phyloP scores from a whole-genome alignment of 2,113 vertebrate species.

The Poecilia latipinna region DNA sequence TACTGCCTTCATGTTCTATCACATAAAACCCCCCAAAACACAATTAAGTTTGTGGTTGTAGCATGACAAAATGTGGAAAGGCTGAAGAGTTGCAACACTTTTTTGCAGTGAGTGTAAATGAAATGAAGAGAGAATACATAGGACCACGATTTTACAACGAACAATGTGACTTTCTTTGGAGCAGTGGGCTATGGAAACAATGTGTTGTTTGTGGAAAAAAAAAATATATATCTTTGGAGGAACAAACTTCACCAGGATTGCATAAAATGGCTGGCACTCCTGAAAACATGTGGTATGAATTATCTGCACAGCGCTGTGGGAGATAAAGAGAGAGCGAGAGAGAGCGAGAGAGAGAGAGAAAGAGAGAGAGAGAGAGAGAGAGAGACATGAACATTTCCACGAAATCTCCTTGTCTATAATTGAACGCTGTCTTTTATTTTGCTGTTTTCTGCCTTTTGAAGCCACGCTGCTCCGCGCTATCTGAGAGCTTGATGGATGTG shows the following conservation, averaged over 20 bases:
- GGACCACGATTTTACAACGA: background rate
- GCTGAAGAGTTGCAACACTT: background rate
- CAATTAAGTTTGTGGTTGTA: background rate
- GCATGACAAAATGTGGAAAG: background rate
- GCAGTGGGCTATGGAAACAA: conserved; percentile 11
- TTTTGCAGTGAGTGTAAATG: background rate
- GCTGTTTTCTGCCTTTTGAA: conserved; percentile 52
- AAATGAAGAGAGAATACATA: background rate
- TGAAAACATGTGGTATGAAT: conserved; percentile 69
- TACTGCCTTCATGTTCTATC: background rate
- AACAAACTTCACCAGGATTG: conserved; percentile 49
- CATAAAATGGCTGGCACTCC: conserved; percentile 56
- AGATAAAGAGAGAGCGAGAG: conserved; percentile 28
- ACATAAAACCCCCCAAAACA: background rate
- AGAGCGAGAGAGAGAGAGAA: conserved; percentile 4
- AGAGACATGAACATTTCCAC: conserved; percentile 46
- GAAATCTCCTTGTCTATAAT: conserved; percentile 49
- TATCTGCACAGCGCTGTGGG: conserved; percentile 53
- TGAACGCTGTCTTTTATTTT: conserved; percentile 49
- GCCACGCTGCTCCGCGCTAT: conserved; percentile 36
- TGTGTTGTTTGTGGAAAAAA: conserved; percentile 27
- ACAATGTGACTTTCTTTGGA: background rate
- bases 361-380: conserved; percentile 5
- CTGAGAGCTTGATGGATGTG: conserved; percentile 56
- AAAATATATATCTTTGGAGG: conserved; percentile 33